These are phyloP conservation scores for Oreochromis mossambicus DNA, from an alignment of 2,797 vertebrate species.

Conservation along the genomic window DNA sequence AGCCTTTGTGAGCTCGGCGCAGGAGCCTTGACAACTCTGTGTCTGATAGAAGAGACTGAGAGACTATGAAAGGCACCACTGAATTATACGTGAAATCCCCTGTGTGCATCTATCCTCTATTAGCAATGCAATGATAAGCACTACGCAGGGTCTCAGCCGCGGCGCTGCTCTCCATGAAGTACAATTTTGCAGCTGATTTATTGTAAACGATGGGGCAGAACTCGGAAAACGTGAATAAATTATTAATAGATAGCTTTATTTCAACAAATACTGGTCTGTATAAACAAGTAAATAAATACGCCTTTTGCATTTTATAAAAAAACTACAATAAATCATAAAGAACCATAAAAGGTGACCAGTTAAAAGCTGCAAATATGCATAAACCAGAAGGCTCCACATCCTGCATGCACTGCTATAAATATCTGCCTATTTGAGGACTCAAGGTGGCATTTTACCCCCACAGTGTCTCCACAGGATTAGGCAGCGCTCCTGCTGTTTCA, in stretches of 20 bases:
- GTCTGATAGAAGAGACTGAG: slow-evolving; percentile 30
- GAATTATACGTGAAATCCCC: neutral
- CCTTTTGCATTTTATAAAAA: neutral
- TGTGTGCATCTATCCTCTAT: slow-evolving; percentile 9
- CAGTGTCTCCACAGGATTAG: neutral
- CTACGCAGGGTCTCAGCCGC: neutral
- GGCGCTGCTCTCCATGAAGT: neutral
- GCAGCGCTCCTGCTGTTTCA: neutral
- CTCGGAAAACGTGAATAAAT: neutral
- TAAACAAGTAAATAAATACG: neutral
- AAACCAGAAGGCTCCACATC: neutral
- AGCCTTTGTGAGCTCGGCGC: slow-evolving; percentile 9
- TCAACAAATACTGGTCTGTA: neutral
- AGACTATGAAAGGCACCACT: slow-evolving; percentile 19
- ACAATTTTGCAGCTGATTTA: neutral
- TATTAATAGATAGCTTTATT: neutral
- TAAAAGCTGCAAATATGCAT: neutral
- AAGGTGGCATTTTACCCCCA: neutral
- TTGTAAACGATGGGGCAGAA: neutral
- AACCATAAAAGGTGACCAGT: neutral
- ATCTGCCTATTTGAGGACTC: slow-evolving; percentile 2
- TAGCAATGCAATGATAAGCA: neutral
- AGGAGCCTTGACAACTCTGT: slow-evolving; percentile 28
- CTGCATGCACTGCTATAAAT: neutral
- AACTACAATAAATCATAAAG: neutral